phyloP scores from a whole-genome alignment of 2,113 vertebrate genomes.

The Puntigrus tetrazona region DNA sequence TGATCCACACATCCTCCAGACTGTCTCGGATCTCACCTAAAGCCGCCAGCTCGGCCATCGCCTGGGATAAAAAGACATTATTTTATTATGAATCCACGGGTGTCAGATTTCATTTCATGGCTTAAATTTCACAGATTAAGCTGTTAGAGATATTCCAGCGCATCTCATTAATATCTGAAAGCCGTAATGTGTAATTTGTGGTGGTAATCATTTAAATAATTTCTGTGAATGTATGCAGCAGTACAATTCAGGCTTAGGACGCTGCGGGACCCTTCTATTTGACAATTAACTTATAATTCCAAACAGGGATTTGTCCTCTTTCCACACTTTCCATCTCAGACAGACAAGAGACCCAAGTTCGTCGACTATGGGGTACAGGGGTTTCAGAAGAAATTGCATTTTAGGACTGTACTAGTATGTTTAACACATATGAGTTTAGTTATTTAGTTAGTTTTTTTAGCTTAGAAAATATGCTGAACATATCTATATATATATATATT shows the following conservation, averaged over 20 bases:
- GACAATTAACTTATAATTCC: conserved; percentile 40
- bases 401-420: no score
- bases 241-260: conserved; percentile 67
- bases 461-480: no score
- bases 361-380: no score
- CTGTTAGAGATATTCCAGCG: conserved; percentile 67
- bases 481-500: no score
- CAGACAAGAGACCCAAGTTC: background rate
- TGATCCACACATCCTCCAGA: conserved; percentile 1
- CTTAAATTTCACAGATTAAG: conserved; percentile 78
- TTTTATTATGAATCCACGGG: conserved; percentile 77
- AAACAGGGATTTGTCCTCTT: conserved; percentile 39
- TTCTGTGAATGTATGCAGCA: conserved; percentile 70
- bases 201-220: conserved; percentile 59
- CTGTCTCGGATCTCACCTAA: conserved; percentile 41
- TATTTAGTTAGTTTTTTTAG: no score
- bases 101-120: conserved; percentile 77
- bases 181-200: conserved; percentile 72
- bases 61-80: conserved; percentile 74
- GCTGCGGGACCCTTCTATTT: conserved; percentile 40
- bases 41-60: conserved; percentile 72
- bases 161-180: conserved; percentile 81
- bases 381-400: no score
- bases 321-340: conserved; percentile 24
- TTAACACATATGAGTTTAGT: background rate